Evolutionary conservation across 2,113 vertebrate species (phyloP).

Genomic region (Galemys pyrenaicus): DNA sequence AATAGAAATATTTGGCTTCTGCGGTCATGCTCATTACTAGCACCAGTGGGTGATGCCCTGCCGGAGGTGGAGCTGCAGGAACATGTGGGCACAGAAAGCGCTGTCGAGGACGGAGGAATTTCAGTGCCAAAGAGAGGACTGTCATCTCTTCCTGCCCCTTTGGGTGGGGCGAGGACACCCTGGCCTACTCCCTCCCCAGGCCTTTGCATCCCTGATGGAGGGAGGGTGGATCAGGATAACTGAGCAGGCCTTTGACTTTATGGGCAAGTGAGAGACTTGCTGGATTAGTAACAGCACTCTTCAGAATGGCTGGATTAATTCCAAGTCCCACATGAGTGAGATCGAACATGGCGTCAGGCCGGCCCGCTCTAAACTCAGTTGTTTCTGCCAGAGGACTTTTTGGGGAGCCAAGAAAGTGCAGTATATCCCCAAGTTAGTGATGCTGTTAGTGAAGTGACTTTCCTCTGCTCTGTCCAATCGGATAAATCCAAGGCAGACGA

Average conservation of each 20-base stretch:
- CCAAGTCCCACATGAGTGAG: rapidly evolving
- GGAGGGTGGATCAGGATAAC: too few species aligned
- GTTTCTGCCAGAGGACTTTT: not conserved
- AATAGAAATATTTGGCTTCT: not conserved
- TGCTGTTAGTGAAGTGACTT: not conserved
- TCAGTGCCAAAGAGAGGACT: not conserved
- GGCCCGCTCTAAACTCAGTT: not conserved
- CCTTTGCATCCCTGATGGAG: too few species aligned
- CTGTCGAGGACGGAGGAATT: too few species aligned
- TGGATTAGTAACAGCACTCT: not conserved
- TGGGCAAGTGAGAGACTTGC: not conserved
- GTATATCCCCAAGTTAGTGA: not conserved
- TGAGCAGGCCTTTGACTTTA: not conserved
- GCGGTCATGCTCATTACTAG: not conserved
- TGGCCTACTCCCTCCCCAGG: too few species aligned
- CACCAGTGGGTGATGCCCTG: not conserved
- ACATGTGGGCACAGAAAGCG: too few species aligned
- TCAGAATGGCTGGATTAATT: not conserved
- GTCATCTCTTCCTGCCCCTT: not conserved
- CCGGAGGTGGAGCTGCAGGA: not conserved
- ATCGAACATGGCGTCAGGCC: not conserved
- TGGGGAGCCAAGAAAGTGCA: not conserved
- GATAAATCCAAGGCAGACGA: not conserved
- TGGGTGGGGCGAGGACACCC: too few species aligned
- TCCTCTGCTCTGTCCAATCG: not conserved